Evolutionary conservation across 2,797 vertebrate species (phyloP).

Genomic region (Gymnocypris eckloni): DNA sequence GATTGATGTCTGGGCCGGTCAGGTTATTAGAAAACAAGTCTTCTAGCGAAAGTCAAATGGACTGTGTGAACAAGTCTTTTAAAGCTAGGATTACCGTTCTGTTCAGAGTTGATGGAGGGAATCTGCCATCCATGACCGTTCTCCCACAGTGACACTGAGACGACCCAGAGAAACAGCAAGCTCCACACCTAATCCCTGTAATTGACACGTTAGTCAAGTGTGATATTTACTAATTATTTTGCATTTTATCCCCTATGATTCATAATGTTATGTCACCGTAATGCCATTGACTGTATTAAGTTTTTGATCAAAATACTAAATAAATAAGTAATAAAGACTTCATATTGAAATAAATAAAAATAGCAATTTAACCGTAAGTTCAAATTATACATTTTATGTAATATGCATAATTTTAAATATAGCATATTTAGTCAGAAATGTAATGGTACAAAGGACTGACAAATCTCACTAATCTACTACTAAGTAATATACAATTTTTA

Average conservation of each 20-base stretch:
- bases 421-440: no score
- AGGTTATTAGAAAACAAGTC: constrained; percentile 47
- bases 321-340: background rate
- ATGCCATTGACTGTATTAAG: background rate
- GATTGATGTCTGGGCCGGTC: background rate
- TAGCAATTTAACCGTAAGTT: no score
- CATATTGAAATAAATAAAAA: background rate
- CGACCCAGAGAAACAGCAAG: constrained; percentile 24
- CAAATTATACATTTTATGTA: no score
- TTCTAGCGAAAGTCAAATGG: constrained; percentile 74
- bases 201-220: constrained; percentile 1
- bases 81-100: constrained; percentile 74
- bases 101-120: constrained; percentile 69
- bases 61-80: constrained; percentile 73
- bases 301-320: background rate
- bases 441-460: no score
- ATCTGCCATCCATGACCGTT: constrained; percentile 34
- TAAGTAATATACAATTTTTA: no score
- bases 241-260: constrained; percentile 21
- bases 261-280: background rate
- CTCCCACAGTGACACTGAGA: constrained; percentile 24
- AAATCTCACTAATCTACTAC: no score
- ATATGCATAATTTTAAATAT: no score
- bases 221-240: constrained; percentile 30
- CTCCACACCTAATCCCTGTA: constrained; percentile 13